Conservation (phyloP, 2,113 vertebrate genomes). For the Solenodon paradoxus region DNA sequence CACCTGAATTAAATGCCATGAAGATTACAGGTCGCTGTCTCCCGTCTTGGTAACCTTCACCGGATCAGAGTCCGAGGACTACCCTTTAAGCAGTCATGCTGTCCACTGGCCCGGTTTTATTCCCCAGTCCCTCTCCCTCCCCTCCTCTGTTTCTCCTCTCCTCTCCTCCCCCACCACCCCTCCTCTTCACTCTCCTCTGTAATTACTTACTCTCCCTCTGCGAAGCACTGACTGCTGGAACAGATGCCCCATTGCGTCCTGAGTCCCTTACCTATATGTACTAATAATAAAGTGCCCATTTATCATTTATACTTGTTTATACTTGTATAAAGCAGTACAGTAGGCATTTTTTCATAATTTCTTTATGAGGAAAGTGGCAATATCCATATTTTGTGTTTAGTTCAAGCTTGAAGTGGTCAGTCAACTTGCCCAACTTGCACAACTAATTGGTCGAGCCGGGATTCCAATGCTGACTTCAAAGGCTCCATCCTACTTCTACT, state of each 20-base stretch:
- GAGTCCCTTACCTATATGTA: background rate
- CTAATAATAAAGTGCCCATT: background rate
- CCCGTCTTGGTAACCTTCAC: background rate
- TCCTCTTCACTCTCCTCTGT: background rate
- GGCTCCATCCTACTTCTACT: background rate
- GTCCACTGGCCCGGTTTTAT: background rate
- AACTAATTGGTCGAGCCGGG: background rate
- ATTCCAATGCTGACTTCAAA: background rate
- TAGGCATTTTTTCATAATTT: slow-evolving; percentile 43
- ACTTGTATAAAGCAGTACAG: background rate
- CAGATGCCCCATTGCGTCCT: background rate
- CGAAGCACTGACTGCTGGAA: background rate
- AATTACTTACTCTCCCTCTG: background rate
- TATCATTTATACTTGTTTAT: slow-evolving; percentile 41
- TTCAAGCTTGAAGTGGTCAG: background rate
- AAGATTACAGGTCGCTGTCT: background rate
- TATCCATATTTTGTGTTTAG: slow-evolving; percentile 7
- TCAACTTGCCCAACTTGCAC: background rate
- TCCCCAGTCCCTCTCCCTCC: rapidly evolving
- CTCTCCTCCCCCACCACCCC: no score
- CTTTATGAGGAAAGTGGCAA: background rate
- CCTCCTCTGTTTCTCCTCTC: rapidly evolving
- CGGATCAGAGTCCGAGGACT: background rate
- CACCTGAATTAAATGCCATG: background rate
- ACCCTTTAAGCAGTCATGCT: background rate